Evolutionary conservation across 2,797 vertebrate species (phyloP), one percentile per base, ranked within the genome.

Genomic region (Scyliorhinus canicula): DNA sequence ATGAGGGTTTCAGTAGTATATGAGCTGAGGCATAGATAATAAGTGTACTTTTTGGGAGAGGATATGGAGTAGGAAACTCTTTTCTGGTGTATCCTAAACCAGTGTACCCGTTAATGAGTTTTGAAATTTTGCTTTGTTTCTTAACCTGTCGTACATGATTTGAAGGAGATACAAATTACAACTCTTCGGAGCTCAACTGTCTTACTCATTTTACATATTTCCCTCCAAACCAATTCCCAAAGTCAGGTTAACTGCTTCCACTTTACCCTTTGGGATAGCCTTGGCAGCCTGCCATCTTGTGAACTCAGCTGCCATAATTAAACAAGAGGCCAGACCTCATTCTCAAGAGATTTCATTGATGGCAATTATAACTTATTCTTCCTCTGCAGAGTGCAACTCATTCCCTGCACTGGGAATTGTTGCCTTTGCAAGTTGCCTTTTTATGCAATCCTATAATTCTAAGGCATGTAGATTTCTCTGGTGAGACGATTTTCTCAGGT

Each of bases 241-340:
- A 40, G n/a, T 44, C n/a, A 40, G 74, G n/a, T n/a, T 79, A 40
- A n/a, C 74, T 79, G 6, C 74, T 40, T 40, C n/a, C 4, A 40
- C 74, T 79, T 79, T 79, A 79, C n/a, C n/a, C 74, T 79, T 79
- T 79, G 74, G 74, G n/a, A 40, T 79, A 79, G 16, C n/a, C 74
- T 40, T 79, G 74, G 74, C 74, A 40, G n/a, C 35, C n/a, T 40
- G n/a, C n/a, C 4, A 16, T 40, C n/a, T 21, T 79, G n/a, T 16
- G 4, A 4, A 40, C 14, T 79, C 74, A 40, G 12, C n/a, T 79
- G n/a, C 4, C n/a, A 40, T 79, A 79, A 40, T 79, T 79, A 79
- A 79, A 3, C n/a, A 79, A 79, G n/a, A 35, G 74, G 19, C n/a
- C 12, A 35, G 35, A 0, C 16, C n/a, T 40, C 35, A 79, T 79